Conservation (phyloP, 2,888 invertebrate species). For the Ectemnius cavifrons region DNA sequence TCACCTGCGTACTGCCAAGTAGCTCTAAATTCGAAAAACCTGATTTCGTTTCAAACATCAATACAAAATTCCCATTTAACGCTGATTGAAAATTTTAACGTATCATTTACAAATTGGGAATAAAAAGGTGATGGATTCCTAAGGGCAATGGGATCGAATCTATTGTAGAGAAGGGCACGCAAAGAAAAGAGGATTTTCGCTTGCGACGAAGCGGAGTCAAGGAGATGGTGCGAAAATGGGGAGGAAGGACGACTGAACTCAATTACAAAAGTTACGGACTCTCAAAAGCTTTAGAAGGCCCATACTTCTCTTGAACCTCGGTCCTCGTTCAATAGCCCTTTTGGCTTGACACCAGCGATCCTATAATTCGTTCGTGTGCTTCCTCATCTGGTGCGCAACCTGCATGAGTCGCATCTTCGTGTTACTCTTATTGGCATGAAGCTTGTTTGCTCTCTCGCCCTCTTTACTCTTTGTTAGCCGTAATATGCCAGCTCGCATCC, state of each 20-base stretch:
- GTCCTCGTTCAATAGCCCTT: slow-evolving; percentile 9
- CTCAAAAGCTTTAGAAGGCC: slow-evolving; percentile 40
- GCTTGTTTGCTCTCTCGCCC: slow-evolving; percentile 32
- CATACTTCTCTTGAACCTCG: slow-evolving; percentile 11
- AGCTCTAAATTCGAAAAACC: too few species aligned
- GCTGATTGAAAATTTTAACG: too few species aligned
- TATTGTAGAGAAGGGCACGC: slow-evolving; percentile 13
- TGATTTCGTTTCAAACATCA: too few species aligned
- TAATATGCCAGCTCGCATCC: slow-evolving; percentile 5
- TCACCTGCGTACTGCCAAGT: too few species aligned
- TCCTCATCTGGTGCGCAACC: slow-evolving; percentile 18
- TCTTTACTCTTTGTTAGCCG: slow-evolving; percentile 8
- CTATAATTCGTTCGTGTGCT: slow-evolving; percentile 10
- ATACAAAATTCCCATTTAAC: too few species aligned
- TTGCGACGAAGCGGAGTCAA: slow-evolving; percentile 35
- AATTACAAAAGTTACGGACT: slow-evolving; percentile 75
- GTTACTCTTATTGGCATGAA: slow-evolving; percentile 49
- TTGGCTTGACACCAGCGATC: neutral
- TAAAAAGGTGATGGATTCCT: neutral
- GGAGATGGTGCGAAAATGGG: slow-evolving; percentile 52
- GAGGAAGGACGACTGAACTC: slow-evolving; percentile 72
- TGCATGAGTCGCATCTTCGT: slow-evolving; percentile 22
- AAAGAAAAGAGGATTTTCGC: slow-evolving; percentile 24
- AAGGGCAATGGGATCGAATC: slow-evolving; percentile 14
- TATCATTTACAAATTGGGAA: neutral